phyloP scores from a whole-genome alignment of 2,888 invertebrate species.

The Elaeidobius kamerunicus region DNA sequence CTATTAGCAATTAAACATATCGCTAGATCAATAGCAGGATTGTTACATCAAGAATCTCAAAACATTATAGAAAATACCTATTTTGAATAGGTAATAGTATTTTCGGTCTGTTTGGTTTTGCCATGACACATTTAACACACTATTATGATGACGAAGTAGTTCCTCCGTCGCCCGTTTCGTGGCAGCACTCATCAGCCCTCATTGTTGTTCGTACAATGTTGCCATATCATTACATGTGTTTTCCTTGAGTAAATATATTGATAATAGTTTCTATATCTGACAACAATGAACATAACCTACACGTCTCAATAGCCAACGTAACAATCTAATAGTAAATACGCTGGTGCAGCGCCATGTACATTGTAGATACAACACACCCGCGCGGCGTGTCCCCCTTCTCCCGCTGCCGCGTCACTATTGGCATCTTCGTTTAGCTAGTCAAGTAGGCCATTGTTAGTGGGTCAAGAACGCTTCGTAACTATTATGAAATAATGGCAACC shows the following conservation, averaged over 20 bases:
- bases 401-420: neutral
- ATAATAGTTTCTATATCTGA: no score
- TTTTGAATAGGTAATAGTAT: no score
- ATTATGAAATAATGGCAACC: constrained; percentile 27
- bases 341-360: constrained; percentile 14
- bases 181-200: neutral
- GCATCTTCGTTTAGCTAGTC: constrained; percentile 25
- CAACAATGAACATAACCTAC: no score
- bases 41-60: no score
- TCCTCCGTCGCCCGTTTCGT: neutral
- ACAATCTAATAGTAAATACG: constrained; percentile 16
- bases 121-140: no score
- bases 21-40: no score
- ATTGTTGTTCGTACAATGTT: neutral
- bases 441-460: constrained; percentile 49
- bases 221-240: no score
- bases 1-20: no score
- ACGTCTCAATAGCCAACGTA: no score
- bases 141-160: neutral
- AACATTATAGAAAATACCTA: no score
- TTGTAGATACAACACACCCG: constrained; percentile 19
- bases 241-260: no score
- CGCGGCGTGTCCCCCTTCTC: constrained; percentile 14
- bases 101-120: no score
- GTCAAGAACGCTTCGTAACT: constrained; percentile 45